Conservation (phyloP, 1,140 invertebrate species). For the silkworm (Bombyx mori) region ASM3026992v2 NC_085130.1:3117001-3117500, state of each 20-base stretch:
- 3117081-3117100: neutral
- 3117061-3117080: conserved; percentile 5
- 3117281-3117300: conserved; percentile 21
- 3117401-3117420: conserved; percentile 26
- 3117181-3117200: conserved; percentile 10
- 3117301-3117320: conserved; percentile 26
- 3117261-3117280: conserved; percentile 32
- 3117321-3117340: conserved; percentile 18
- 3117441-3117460: conserved; percentile 4
- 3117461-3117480: neutral
- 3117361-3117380: conserved; percentile 35
- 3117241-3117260: conserved; percentile 33
- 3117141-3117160: conserved; percentile 17
- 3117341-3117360: conserved; percentile 9
- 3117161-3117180: conserved; percentile 16
- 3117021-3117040: conserved; percentile 29
- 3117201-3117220: conserved; percentile 16
- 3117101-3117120: neutral
- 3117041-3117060: conserved; percentile 16
- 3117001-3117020: conserved; percentile 5
- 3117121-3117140: conserved; percentile 2
- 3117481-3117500: conserved; percentile 14
- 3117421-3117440: conserved; percentile 21
- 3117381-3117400: conserved; percentile 48
- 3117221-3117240: conserved; percentile 30